Evolutionary conservation across 1,140 invertebrate species (phyloP).

Genomic region (Metopolophium dirhodum): DNA sequence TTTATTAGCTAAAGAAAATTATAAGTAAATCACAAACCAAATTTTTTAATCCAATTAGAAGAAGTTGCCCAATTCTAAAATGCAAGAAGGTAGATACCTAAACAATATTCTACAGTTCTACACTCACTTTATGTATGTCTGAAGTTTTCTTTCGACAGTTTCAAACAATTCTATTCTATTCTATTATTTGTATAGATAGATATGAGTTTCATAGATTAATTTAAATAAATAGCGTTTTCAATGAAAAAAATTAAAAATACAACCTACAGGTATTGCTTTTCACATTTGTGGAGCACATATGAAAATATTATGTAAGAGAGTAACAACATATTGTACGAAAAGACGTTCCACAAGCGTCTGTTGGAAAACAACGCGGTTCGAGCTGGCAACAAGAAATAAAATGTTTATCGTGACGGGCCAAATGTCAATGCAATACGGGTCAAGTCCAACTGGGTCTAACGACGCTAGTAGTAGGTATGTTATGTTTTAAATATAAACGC

Average conservation of each 20-base stretch:
- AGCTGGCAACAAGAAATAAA: not conserved
- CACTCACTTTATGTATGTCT: not conserved
- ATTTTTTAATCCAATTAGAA: not conserved
- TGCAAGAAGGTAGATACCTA: not conserved
- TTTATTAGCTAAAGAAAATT: not conserved
- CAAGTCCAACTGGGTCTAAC: not conserved
- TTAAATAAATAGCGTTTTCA: not conserved
- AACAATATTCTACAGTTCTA: not conserved
- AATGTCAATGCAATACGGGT: not conserved
- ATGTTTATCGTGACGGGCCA: not conserved
- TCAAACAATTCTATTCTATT: not conserved
- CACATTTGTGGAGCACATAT: not conserved
- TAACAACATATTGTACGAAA: not conserved
- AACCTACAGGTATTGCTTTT: not conserved
- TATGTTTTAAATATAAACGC: not conserved
- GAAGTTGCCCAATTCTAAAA: not conserved
- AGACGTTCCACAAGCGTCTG: not conserved
- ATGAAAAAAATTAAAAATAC: not conserved
- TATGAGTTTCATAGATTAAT: not conserved
- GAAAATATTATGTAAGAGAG: not conserved
- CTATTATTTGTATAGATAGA: not conserved
- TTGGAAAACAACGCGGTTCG: not conserved
- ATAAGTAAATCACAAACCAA: not conserved
- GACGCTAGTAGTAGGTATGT: not conserved
- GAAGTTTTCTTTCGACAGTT: not conserved